phyloP scores from a whole-genome alignment of 2,113 vertebrate species.

The Mastomys natalensis region DNA sequence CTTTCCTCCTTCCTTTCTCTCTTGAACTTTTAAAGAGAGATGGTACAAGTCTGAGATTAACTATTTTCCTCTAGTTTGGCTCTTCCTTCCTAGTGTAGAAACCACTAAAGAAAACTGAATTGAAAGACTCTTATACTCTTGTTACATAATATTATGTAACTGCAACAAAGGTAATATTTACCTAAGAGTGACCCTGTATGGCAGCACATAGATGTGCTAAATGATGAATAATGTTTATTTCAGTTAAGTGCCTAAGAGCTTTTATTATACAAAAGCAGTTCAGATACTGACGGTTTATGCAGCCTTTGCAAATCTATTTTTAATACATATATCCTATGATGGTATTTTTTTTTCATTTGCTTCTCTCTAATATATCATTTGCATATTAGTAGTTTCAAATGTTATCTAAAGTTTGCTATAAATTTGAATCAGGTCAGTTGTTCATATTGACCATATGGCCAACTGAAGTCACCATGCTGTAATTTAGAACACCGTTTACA shows the following conservation, averaged over 20 bases:
- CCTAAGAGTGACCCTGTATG: conserved; percentile 36
- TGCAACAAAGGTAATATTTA: not conserved
- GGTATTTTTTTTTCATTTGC: conserved; percentile 39
- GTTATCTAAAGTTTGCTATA: not conserved
- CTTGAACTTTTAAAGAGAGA: conserved; percentile 48
- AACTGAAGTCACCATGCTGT: not conserved
- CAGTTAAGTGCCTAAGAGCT: conserved; percentile 1
- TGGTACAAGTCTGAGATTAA: not conserved
- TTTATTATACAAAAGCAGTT: not conserved
- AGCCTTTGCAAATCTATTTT: conserved; percentile 1
- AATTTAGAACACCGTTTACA: conserved; percentile 29
- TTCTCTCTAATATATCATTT: conserved; percentile 31
- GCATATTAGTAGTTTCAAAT: conserved; percentile 40
- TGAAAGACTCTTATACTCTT: conserved; percentile 18
- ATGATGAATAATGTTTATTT: conserved; percentile 65
- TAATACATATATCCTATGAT: not conserved
- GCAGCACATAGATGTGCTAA: conserved; percentile 42
- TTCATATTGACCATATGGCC: not conserved
- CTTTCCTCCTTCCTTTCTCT: not conserved
- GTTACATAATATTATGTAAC: conserved; percentile 39
- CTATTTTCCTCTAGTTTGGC: conserved; percentile 39
- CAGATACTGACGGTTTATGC: not conserved
- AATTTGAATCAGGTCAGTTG: conserved; percentile 5
- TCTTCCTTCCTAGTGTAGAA: conserved; percentile 56
- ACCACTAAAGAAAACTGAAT: not conserved